These are phyloP conservation scores for Ciconia stormi DNA, from an alignment of 2,113 vertebrate species.

Conservation along the genomic window DNA sequence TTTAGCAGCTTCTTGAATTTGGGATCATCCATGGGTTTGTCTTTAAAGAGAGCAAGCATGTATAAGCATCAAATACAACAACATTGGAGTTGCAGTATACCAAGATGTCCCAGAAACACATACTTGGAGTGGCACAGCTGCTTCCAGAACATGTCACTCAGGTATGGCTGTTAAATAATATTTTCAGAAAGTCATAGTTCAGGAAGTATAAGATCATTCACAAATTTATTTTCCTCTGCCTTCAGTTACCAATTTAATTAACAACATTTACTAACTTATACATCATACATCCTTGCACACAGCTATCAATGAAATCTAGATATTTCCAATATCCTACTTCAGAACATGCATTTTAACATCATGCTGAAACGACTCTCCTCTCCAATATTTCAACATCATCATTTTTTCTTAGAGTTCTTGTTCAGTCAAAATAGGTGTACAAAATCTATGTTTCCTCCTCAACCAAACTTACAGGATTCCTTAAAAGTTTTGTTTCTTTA, in stretches of 20 bases:
- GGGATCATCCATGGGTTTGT: background rate
- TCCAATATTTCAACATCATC: too few relatives aligned
- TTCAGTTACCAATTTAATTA: background rate
- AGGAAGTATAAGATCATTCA: background rate
- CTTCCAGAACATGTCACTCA: background rate
- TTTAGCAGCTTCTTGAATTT: background rate
- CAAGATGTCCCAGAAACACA: background rate
- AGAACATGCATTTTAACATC: background rate
- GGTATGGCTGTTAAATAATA: too few relatives aligned
- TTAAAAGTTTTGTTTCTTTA: background rate
- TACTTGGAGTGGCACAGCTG: background rate
- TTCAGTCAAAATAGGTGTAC: background rate
- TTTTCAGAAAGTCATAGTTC: background rate
- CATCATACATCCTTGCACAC: background rate
- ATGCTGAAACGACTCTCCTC: background rate
- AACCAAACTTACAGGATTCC: background rate
- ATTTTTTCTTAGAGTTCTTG: fast-evolving
- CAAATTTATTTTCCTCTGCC: background rate
- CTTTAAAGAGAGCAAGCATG: background rate
- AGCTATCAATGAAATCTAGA: background rate
- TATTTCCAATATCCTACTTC: background rate
- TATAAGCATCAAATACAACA: background rate
- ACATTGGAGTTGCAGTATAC: background rate
- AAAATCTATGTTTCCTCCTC: background rate
- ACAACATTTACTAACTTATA: background rate